Evolutionary conservation across 2,888 invertebrate species (phyloP).

Genomic region (Hoplodrina blanda): DNA sequence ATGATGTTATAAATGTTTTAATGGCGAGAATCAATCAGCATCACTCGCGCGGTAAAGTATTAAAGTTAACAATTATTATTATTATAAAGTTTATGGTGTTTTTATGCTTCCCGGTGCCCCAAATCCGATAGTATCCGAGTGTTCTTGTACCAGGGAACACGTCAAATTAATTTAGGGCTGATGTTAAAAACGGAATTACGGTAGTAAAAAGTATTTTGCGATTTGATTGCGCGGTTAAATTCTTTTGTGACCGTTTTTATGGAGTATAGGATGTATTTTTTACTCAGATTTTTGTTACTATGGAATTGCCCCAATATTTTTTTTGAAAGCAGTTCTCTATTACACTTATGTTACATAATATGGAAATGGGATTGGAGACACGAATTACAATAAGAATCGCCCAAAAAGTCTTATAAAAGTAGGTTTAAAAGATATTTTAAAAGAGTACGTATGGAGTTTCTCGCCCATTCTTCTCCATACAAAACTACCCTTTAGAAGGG

Average conservation of each 20-base stretch:
- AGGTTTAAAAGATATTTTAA: no score
- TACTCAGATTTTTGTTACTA: constrained; percentile 12
- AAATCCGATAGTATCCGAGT: constrained; percentile 35
- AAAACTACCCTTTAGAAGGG: no score
- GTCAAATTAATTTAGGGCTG: constrained; percentile 55
- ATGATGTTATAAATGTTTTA: constrained; percentile 40
- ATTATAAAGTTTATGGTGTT: constrained; percentile 49
- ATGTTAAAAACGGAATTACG: constrained; percentile 42
- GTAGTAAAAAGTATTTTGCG: constrained; percentile 38
- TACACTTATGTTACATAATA: not conserved
- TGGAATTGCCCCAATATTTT: constrained; percentile 2
- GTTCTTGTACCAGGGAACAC: constrained; percentile 35
- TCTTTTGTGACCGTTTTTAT: constrained; percentile 33
- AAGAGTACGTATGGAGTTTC: no score
- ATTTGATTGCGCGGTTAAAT: constrained; percentile 38
- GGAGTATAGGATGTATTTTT: constrained; percentile 21
- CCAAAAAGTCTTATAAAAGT: no score
- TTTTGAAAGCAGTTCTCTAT: not conserved
- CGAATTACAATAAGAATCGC: no score
- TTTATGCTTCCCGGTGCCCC: constrained; percentile 60
- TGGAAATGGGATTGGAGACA: no score
- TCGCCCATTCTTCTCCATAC: no score
- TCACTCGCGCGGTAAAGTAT: constrained; percentile 15
- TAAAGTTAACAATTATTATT: constrained; percentile 51
- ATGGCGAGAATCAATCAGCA: constrained; percentile 45